phyloP scores from a whole-genome alignment of 2,888 invertebrate species.

The Eupithecia vulgata region DNA sequence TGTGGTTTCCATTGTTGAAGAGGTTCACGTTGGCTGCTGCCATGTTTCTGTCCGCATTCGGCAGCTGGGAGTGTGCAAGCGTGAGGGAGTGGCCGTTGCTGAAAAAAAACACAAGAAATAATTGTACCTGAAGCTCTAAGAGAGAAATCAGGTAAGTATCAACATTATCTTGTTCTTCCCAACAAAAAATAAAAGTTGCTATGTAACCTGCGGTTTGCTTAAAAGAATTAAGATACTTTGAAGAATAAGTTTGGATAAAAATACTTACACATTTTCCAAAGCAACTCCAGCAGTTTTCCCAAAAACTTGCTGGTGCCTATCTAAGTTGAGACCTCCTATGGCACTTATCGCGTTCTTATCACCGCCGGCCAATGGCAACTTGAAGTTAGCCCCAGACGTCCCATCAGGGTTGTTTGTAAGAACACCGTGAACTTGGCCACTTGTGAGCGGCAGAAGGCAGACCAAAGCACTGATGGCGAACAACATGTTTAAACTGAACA shows the following conservation, averaged over 20 bases:
- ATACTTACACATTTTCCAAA: constrained; percentile 60
- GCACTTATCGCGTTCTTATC: constrained; percentile 56
- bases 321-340: constrained; percentile 48
- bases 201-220: too few species aligned
- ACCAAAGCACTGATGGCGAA: constrained; percentile 14
- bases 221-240: neutral
- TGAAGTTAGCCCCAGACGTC: constrained; percentile 44
- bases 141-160: neutral
- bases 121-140: neutral
- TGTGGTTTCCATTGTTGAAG: constrained; percentile 54
- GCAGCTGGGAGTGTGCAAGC: constrained; percentile 52
- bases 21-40: constrained; percentile 56
- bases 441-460: neutral
- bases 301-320: constrained; percentile 40
- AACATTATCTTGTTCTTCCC: neutral
- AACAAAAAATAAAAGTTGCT: neutral
- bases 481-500: constrained; percentile 25
- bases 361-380: constrained; percentile 51
- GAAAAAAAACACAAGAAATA: constrained; percentile 10
- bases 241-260: neutral
- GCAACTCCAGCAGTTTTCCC: constrained; percentile 56
- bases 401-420: constrained; percentile 41
- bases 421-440: constrained; percentile 7
- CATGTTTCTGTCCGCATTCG: constrained; percentile 53
- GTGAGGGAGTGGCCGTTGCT: constrained; percentile 61